Evolutionary conservation across 2,797 vertebrate genomes (phyloP).

Genomic region (Manis crassicaudata): DNA sequence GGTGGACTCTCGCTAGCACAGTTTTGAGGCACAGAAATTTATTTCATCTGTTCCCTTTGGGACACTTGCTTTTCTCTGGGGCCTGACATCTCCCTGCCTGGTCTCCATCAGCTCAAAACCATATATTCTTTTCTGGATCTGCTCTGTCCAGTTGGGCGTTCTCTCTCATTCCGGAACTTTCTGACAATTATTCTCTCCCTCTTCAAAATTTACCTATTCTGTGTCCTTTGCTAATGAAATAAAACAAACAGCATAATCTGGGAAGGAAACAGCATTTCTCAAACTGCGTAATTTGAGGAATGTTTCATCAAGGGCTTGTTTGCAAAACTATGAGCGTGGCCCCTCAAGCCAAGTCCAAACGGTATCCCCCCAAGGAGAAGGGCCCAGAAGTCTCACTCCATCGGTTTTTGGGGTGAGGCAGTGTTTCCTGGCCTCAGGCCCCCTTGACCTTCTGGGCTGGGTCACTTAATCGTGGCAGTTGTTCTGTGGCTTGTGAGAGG

Average conservation of each 20-base stretch:
- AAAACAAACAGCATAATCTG: neutral
- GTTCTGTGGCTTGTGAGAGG: fast-evolving
- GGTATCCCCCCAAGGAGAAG: neutral
- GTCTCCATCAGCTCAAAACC: neutral
- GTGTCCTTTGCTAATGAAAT: neutral
- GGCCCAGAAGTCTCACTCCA: fast-evolving
- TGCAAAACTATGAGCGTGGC: neutral
- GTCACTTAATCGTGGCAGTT: no score
- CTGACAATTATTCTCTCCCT: neutral
- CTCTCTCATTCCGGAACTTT: neutral
- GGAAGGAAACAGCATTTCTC: neutral
- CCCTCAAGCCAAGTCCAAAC: no score
- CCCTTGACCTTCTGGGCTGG: fast-evolving
- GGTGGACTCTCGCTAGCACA: no score
- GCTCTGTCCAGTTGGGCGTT: neutral
- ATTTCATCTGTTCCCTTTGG: neutral
- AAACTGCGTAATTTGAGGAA: neutral
- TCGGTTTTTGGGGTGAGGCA: neutral
- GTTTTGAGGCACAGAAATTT: neutral
- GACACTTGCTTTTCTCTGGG: no score
- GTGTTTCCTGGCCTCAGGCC: neutral
- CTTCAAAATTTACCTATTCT: neutral
- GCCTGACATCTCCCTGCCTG: neutral
- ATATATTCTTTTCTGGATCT: no score
- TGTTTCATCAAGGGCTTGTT: neutral